Base-by-base conservation (phyloP, 1,140 invertebrate genomes). In the Drosophila tropicalis region DNA sequence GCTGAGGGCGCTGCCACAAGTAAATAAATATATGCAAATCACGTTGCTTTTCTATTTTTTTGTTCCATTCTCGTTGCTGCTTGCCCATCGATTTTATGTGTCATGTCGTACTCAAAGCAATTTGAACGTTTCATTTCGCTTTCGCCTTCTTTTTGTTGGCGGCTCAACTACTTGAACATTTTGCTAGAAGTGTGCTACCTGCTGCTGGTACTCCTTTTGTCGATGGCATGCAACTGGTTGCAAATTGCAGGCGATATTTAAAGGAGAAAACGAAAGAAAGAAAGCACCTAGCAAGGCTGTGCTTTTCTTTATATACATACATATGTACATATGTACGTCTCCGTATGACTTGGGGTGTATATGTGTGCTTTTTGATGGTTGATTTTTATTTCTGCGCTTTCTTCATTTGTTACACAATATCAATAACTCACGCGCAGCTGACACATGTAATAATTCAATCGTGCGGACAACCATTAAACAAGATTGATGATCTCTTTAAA, bases 401-500 rank as follows among this genome's bases (percentile, higher is more conserved):
- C 83, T 86, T 87, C 79, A 86, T 87, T 86, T 86, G 82, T 87
- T 87, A 86, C 83, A 80, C 87, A 82, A 89, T 89, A 87, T 87
- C 84, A 87, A 87, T 87, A 87, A 87, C 84, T 87, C 83, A 87
- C 80, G 76, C 80, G 84, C 84, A 90, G 81, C 87, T 90, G 90
- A 91, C 90, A 91, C 82, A 90, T 90, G 82, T 90, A 91, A 91
- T 91, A 91, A 91, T 91, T 91, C 90, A 91, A 90, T 91, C 85
- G 90, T 90, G 87, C 87, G 87, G 84, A 91, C 78, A 84, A 91
- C 90, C 90, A 91, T 91, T 91, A 91, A 91, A 90, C 75, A 91
- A 91, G 90, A 91, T 91, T 91, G 90, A 91, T 91, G 90, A 91
- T 89, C 80, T 74, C 77, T 87, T 87, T 87, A 87, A 87, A 87